These are phyloP conservation scores for Villa cingulata DNA, from an alignment of 2,888 invertebrate species.

Conservation along the genomic window DNA sequence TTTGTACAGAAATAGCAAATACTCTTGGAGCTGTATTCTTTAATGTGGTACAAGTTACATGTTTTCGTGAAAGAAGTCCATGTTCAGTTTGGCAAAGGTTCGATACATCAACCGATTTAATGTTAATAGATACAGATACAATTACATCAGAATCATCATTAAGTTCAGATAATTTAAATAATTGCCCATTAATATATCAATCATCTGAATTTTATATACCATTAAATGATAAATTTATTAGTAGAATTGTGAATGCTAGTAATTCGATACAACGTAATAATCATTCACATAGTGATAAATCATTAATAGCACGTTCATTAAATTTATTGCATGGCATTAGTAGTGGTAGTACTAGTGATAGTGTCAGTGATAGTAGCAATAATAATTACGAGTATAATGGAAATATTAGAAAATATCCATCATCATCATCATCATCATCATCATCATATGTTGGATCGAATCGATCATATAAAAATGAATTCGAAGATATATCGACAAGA, in stretches of 20 bases:
- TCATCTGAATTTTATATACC: constrained; percentile 31
- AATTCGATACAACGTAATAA: background rate
- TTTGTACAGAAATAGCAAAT: constrained; percentile 46
- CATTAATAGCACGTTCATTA: constrained; percentile 15
- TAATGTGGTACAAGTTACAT: constrained; percentile 58
- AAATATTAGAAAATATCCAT: background rate
- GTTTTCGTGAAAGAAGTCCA: constrained; percentile 43
- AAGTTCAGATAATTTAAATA: background rate
- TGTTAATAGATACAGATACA: background rate
- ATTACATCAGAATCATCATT: no score
- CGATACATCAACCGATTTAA: constrained; percentile 14
- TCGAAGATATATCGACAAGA: constrained; percentile 20
- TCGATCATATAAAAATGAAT: background rate
- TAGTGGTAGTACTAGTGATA: no score
- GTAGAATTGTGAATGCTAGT: background rate
- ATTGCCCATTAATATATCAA: constrained; percentile 25
- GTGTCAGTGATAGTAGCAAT: background rate
- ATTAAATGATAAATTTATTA: constrained; percentile 15
- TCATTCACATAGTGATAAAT: background rate
- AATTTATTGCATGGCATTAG: background rate
- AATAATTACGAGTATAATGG: background rate
- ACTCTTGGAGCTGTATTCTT: constrained; percentile 61
- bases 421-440: no score
- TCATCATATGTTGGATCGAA: no score
- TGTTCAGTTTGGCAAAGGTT: constrained; percentile 47